phyloP scores from a whole-genome alignment of 2,888 invertebrate species.

The Lycaena phlaeas region DNA sequence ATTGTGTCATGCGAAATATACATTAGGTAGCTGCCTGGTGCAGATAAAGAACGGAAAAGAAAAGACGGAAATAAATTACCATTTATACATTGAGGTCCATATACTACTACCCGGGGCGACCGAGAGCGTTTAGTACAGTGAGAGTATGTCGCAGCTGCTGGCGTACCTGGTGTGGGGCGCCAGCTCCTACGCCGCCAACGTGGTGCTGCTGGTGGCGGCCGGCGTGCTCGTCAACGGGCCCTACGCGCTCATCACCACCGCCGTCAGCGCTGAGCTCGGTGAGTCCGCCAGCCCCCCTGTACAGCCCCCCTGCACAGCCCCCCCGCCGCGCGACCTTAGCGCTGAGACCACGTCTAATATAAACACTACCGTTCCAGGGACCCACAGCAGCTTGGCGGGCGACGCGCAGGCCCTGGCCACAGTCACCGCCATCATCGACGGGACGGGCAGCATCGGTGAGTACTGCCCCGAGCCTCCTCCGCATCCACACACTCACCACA shows the following conservation, averaged over 20 bases:
- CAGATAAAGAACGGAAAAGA: no score
- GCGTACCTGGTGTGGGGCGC: slow-evolving; percentile 84
- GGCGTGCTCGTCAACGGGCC: slow-evolving; percentile 95
- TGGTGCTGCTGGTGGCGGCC: slow-evolving; percentile 78
- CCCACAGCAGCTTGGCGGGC: slow-evolving; percentile 87
- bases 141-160: slow-evolving; percentile 77
- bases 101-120: no score
- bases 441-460: slow-evolving; percentile 90
- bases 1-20: no score
- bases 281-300: slow-evolving; percentile 10
- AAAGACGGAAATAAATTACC: no score
- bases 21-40: no score
- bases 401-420: slow-evolving; percentile 94
- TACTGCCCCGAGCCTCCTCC: no score
- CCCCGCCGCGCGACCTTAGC: not conserved
- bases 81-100: no score
- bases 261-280: slow-evolving; percentile 93
- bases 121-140: no score
- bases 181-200: slow-evolving; percentile 72
- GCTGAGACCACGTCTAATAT: not conserved
- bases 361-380: slow-evolving; percentile 55
- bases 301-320: not conserved
- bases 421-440: slow-evolving; percentile 98
- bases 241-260: slow-evolving; percentile 96
- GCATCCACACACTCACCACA: no score